Conservation (phyloP, 2,113 vertebrate genomes). For the Gorsachius goisagi region DNA sequence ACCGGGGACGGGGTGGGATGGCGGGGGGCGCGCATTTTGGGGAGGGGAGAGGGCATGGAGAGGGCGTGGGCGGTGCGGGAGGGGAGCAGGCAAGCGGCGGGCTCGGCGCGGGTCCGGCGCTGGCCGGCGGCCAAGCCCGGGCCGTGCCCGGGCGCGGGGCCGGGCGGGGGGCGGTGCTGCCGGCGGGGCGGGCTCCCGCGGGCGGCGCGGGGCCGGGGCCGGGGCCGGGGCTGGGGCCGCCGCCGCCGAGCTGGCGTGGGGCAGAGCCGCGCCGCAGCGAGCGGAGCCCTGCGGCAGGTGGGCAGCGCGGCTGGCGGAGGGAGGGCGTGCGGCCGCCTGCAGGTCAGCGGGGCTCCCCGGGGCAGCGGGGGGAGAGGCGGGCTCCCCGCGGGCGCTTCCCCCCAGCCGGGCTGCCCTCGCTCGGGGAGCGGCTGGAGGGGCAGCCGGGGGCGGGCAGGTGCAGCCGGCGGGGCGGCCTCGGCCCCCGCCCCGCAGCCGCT, state of each 20-base stretch:
- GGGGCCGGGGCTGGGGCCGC: too few relatives aligned
- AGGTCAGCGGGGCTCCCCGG: background rate
- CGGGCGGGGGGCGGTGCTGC: background rate
- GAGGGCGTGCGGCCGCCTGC: background rate
- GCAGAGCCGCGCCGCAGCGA: background rate
- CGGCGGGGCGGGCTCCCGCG: background rate
- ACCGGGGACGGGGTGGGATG: accelerated
- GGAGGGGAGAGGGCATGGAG: too few relatives aligned
- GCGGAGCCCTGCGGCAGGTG: background rate
- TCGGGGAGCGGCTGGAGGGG: background rate
- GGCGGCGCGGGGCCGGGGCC: background rate
- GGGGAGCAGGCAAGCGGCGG: accelerated
- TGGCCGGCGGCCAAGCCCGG: background rate
- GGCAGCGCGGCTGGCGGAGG: background rate
- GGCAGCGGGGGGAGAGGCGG: too few relatives aligned
- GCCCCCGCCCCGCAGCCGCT: background rate
- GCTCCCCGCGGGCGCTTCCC: background rate
- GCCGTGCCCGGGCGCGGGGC: background rate
- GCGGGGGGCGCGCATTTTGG: accelerated
- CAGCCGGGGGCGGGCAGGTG: background rate
- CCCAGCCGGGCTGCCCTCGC: background rate
- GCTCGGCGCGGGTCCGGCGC: accelerated
- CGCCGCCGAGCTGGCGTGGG: background rate
- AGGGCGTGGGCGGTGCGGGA: too few relatives aligned
- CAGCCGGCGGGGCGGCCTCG: background rate